These are phyloP conservation scores for Gymnoscopelus microlampas DNA, from an alignment of 2,797 vertebrate species.

Conservation along the genomic window DNA sequence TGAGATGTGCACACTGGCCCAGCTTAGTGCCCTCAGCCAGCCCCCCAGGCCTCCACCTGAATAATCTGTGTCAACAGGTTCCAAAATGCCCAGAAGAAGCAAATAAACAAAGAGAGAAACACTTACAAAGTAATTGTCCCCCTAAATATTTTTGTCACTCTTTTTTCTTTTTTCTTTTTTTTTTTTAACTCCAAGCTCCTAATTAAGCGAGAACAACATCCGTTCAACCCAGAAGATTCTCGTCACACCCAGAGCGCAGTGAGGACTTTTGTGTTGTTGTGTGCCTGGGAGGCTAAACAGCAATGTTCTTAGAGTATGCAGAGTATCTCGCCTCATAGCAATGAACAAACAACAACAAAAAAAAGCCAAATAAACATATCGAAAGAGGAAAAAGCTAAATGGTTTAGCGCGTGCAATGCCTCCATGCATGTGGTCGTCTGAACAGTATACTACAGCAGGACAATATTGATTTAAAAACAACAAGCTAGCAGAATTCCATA, in stretches of 20 bases:
- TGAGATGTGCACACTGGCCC: conserved; percentile 80
- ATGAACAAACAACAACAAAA: neutral
- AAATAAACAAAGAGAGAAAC: conserved; percentile 75
- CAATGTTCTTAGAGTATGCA: conserved; percentile 22
- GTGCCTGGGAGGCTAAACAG: conserved; percentile 21
- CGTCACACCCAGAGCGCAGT: conserved; percentile 41
- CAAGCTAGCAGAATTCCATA: neutral
- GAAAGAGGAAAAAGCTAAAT: conserved; percentile 4
- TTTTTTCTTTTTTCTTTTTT: conserved; percentile 29
- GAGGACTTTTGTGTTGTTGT: conserved; percentile 34
- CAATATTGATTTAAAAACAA: conserved; percentile 19
- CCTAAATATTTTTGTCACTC: conserved; percentile 34
- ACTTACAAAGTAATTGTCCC: conserved; percentile 79
- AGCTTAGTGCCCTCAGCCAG: conserved; percentile 77
- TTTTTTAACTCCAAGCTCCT: conserved; percentile 72
- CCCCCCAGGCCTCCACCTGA: conserved; percentile 82
- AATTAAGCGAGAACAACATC: conserved; percentile 63
- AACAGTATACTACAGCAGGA: neutral
- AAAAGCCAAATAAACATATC: conserved; percentile 15
- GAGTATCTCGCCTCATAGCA: conserved; percentile 1
- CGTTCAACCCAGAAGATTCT: conserved; percentile 31
- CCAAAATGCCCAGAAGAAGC: conserved; percentile 80
- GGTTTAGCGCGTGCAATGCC: conserved; percentile 1
- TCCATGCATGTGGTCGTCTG: neutral
- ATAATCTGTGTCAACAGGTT: conserved; percentile 88